These are phyloP conservation scores for Acropora yongei DNA, from an alignment of 64 coral and sea anemone genomes.

Conservation along the genomic window DNA sequence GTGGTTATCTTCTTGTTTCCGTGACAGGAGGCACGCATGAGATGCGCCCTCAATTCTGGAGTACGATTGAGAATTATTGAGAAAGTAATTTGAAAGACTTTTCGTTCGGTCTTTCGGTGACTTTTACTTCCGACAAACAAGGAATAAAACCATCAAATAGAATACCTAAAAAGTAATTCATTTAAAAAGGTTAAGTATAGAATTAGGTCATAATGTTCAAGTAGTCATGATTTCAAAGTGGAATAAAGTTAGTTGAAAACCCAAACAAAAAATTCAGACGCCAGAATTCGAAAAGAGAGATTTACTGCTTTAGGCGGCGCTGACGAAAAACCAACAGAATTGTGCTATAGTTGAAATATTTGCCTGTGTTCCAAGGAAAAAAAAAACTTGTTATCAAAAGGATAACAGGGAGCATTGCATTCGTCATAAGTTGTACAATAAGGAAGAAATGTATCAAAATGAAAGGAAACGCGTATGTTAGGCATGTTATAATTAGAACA, in stretches of 20 bases:
- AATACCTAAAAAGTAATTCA: background rate
- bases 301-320: background rate
- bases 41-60: background rate
- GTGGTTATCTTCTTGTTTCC: too few species aligned
- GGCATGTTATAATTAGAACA: too few species aligned
- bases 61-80: background rate
- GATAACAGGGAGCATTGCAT: too few species aligned
- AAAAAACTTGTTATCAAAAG: too few species aligned
- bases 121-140: background rate
- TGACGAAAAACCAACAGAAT: background rate
- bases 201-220: background rate
- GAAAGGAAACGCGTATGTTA: too few species aligned
- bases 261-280: background rate
- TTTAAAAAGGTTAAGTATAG: background rate
- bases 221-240: background rate
- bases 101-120: background rate
- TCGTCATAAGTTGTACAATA: too few species aligned
- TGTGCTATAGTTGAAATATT: too few species aligned
- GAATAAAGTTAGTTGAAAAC: background rate
- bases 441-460: too few species aligned
- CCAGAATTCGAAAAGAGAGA: background rate
- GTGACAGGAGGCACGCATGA: too few species aligned
- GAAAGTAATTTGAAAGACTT: background rate
- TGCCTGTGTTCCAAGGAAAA: too few species aligned
- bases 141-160: background rate